Evolutionary conservation across 2,888 invertebrate genomes (phyloP).

Genomic region (Eupithecia insigniata): DNA sequence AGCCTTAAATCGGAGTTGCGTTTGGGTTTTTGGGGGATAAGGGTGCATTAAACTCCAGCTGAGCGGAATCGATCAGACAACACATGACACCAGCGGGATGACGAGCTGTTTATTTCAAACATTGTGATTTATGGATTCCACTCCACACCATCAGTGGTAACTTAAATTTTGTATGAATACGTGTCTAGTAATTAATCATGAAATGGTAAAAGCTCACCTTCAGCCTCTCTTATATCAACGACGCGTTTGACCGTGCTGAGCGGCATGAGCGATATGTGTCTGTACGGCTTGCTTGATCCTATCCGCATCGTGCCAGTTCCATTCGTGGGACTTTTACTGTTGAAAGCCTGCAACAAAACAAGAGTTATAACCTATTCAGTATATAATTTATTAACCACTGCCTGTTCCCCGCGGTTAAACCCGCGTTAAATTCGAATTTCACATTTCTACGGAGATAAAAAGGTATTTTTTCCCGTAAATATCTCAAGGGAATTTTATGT

Average conservation of each 20-base stretch:
- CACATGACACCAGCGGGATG: neutral
- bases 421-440: too few species aligned
- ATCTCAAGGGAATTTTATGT: too few species aligned
- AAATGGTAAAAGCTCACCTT: conserved; percentile 79
- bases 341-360: conserved; percentile 71
- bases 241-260: conserved; percentile 95
- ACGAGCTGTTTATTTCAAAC: neutral
- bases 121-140: neutral
- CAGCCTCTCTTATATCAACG: conserved; percentile 94
- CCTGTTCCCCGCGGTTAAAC: too few species aligned
- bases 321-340: conserved; percentile 85
- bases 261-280: conserved; percentile 95
- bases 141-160: neutral
- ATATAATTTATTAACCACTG: too few species aligned
- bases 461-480: too few species aligned
- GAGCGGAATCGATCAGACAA: neutral
- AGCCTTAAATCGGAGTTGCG: too few species aligned
- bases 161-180: neutral
- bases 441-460: too few species aligned
- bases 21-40: neutral
- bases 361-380: neutral
- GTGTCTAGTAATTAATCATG: neutral
- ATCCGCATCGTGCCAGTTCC: conserved; percentile 84
- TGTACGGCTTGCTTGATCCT: conserved; percentile 91
- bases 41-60: neutral